Percentiles rank a stretch among this genome's conserved stretches.
phyloP scores from a whole-genome alignment of 2,797 vertebrate genomes.

The Halcyon leucocephala region DNA sequence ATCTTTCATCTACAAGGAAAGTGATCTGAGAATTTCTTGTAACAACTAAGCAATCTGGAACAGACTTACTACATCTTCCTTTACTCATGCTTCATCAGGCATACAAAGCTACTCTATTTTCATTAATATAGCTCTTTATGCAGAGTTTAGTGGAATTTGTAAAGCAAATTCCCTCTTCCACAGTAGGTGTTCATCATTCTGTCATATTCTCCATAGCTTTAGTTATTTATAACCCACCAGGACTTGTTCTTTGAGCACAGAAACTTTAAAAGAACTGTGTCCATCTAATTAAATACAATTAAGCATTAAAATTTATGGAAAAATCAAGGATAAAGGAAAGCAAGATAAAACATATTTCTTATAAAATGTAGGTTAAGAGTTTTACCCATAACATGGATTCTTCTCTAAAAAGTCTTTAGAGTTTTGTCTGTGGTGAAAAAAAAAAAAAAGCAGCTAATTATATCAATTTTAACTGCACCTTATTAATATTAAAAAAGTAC shows the following conservation, averaged over 20 bases:
- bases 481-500: not conserved
- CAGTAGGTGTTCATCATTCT: not conserved
- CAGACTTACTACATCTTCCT: not conserved
- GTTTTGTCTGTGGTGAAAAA: not conserved
- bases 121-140: not conserved
- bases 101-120: not conserved
- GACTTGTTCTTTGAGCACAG: not conserved
- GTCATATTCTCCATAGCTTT: not conserved
- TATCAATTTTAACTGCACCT: not conserved
- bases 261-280: not conserved
- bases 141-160: not conserved
- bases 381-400: not conserved
- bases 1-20: not conserved
- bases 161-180: not conserved
- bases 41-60: not conserved
- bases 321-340: not conserved
- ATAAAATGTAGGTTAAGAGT: not conserved
- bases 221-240: not conserved
- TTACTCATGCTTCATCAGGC: not conserved
- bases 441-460: not conserved
- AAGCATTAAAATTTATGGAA: not conserved
- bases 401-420: not conserved
- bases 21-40: not conserved
- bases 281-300: not conserved
- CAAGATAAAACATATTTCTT: not conserved